phyloP scores from a whole-genome alignment of 2,113 vertebrate genomes.

The Rhabdornis inornatus region DNA sequence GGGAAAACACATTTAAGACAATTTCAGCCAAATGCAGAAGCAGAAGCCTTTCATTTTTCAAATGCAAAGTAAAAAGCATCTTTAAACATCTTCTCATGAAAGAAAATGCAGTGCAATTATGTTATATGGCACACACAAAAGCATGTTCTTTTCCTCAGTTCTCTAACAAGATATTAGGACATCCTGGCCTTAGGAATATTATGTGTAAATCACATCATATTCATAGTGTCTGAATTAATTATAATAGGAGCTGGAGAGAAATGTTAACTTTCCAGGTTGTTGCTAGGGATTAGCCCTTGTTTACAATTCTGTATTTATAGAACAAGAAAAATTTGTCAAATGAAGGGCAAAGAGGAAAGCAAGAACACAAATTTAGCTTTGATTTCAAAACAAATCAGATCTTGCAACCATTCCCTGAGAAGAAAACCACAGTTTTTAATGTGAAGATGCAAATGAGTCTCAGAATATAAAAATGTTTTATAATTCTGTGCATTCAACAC shows the following conservation, averaged over 20 bases:
- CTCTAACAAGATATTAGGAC: slow-evolving; percentile 51
- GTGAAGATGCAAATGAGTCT: slow-evolving; percentile 61
- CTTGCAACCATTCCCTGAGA: slow-evolving; percentile 34
- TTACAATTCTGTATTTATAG: slow-evolving; percentile 63
- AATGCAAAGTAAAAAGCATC: slow-evolving; percentile 52
- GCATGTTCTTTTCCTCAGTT: slow-evolving; percentile 26
- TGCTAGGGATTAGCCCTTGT: slow-evolving; percentile 64
- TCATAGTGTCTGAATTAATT: slow-evolving; percentile 54
- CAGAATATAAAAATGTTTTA: slow-evolving; percentile 61
- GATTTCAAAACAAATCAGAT: slow-evolving; percentile 66
- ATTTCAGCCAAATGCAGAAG: slow-evolving; percentile 60
- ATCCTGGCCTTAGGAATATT: slow-evolving; percentile 39
- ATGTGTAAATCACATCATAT: slow-evolving; percentile 50
- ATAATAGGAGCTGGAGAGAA: slow-evolving; percentile 39
- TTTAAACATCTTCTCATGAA: slow-evolving; percentile 38
- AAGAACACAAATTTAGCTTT: slow-evolving; percentile 59
- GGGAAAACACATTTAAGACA: slow-evolving; percentile 51
- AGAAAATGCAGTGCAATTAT: slow-evolving; percentile 46
- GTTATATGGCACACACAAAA: slow-evolving; percentile 25
- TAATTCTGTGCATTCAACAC: slow-evolving; percentile 59
- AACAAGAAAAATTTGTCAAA: slow-evolving; percentile 57
- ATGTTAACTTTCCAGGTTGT: slow-evolving; percentile 58
- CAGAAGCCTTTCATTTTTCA: slow-evolving; percentile 48
- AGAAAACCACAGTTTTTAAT: slow-evolving; percentile 60
- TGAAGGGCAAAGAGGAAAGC: slow-evolving; percentile 56